A percentile compares a stretch with the other conserved stretches of the same genome.
Evolutionary conservation across 2,113 vertebrate species (phyloP).

Genomic region (Pundamilia nyererei): DNA sequence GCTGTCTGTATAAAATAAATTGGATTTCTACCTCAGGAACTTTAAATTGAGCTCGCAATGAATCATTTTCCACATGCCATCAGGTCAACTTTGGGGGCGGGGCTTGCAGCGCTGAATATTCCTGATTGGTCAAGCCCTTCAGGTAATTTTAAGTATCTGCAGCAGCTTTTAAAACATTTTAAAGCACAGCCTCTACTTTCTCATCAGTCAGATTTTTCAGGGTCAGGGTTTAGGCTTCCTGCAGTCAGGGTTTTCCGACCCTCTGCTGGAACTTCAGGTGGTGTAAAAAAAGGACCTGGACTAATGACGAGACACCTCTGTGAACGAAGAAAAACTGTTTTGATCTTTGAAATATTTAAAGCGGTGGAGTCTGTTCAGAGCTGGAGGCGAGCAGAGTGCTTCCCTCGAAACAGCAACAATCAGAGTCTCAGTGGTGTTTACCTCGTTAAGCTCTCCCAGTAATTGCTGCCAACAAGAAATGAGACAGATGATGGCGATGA

Average conservation of each 20-base stretch:
- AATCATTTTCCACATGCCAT: background rate
- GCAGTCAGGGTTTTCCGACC: background rate
- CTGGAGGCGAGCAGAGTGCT: background rate
- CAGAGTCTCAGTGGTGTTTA: slow-evolving; percentile 64
- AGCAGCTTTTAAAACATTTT: background rate
- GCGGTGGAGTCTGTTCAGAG: background rate
- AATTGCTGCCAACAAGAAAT: slow-evolving; percentile 81
- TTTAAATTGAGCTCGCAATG: background rate
- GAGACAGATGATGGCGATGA: slow-evolving; percentile 35
- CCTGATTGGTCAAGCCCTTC: background rate
- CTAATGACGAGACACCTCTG: background rate
- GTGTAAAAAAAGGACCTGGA: background rate
- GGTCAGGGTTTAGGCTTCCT: background rate
- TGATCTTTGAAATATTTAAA: background rate
- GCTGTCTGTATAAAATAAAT: background rate
- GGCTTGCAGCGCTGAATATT: background rate
- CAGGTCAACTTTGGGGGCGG: background rate
- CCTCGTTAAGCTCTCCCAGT: slow-evolving; percentile 95
- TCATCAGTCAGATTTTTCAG: background rate
- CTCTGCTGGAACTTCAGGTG: background rate
- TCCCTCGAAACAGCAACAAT: background rate
- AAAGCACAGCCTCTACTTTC: background rate
- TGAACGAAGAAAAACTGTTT: background rate
- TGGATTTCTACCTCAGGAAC: background rate
- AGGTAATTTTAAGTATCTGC: background rate